These are phyloP conservation scores for Hypsopygia costalis DNA, from an alignment of 2,888 invertebrate species.

Conservation along the genomic window DNA sequence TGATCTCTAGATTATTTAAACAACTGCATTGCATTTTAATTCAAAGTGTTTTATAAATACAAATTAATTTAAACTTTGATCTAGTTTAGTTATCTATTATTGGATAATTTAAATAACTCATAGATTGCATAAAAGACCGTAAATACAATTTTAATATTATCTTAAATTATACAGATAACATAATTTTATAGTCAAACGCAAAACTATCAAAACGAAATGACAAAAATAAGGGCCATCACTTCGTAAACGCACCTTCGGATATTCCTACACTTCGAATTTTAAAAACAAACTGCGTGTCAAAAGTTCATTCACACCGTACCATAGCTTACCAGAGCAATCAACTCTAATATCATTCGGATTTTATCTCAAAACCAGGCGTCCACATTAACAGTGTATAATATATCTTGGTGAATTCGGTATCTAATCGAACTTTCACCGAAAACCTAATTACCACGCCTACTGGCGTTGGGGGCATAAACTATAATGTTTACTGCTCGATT, in stretches of 20 bases:
- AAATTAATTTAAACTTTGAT: no score
- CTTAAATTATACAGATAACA: neutral
- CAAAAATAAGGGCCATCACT: no score
- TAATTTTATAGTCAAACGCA: neutral
- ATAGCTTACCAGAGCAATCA: slow-evolving; percentile 14
- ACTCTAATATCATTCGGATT: slow-evolving; percentile 16
- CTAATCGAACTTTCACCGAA: slow-evolving; percentile 33
- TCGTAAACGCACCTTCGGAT: no score
- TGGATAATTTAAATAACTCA: no score
- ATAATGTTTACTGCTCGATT: slow-evolving; percentile 18
- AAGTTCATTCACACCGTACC: slow-evolving; percentile 15
- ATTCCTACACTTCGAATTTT: neutral
- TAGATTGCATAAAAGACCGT: no score
- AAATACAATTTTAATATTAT: no score
- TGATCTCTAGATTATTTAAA: no score
- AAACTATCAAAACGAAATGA: neutral
- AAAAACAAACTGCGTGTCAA: slow-evolving; percentile 10
- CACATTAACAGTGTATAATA: slow-evolving; percentile 15
- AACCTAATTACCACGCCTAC: slow-evolving; percentile 27
- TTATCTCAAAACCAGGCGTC: slow-evolving; percentile 10
- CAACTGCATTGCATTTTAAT: no score
- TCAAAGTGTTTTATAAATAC: no score
- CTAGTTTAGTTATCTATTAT: no score
- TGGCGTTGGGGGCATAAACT: slow-evolving; percentile 16
- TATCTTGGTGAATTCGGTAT: slow-evolving; percentile 25